Base-by-base conservation (phyloP, 2,113 vertebrate species). In the Cephalopterus ornatus region DNA sequence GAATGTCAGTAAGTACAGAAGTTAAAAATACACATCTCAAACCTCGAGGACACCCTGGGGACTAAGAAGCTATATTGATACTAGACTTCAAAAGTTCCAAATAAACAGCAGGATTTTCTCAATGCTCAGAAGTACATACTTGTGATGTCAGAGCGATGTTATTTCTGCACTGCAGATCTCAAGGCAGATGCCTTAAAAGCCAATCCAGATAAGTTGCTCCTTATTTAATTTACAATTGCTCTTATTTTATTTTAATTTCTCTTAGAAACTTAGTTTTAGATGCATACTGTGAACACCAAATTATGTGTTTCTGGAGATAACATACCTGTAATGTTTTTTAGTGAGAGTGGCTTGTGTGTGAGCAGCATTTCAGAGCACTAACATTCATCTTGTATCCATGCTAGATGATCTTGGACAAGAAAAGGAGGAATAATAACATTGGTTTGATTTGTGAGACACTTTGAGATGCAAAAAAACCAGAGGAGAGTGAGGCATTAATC, bases 1-100 rank as follows among this genome's bases (percentile, higher is more conserved):
- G 93, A 89, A 97, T 96, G 87, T 85, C 89, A 85, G 88, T 83
- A 66, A 80, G 81, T 49, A n/a, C 53, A 77, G 89, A 92, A 94
- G 95, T 92, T 97, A 95, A 96, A 97, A 97, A 97, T 97, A 95
- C 53, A 95, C 92, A 71, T 92, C 92, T 91, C 86, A 93, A 41
- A 77, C 77, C 77, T 17, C 91, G 94, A 97, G 86, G 95, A 91
- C 87, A 30, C 97, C 78, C 91, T 73, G 62, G 96, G 95, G 95
- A 93, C 85, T 74, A 85, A 93, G 87, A 88, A 96, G 63, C 90
- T 95, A 28, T 97, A 88, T 97, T 96, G 96, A 94, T 96, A 88
- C 90, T 96, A 81, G 93, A 84, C 95, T 97, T 97, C 95, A 96
- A 88, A 96, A 94, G 95, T 84, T 83, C 75, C 88, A 93, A 96